Base-by-base conservation (phyloP, 1,140 invertebrate genomes). In the Drusus annulatus region DNA sequence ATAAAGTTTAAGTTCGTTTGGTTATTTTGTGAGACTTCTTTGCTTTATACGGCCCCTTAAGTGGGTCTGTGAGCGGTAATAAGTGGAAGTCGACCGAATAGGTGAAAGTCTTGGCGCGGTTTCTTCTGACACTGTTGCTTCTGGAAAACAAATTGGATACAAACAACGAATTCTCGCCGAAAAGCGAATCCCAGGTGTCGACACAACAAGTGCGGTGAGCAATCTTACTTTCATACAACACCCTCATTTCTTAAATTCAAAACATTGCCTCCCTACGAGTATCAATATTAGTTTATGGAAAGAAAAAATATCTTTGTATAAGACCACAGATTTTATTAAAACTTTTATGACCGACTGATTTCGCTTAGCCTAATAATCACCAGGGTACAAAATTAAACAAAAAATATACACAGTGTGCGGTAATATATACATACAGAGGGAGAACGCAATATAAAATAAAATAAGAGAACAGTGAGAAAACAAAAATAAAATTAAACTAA, bases 191-290 rank as follows among this genome's bases (percentile, higher is more conserved):
- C 31, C 31, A 17, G 28, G 74, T 77, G 80, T 63, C 69, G 69
- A 73, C 63, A 75, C 16, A 15, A 75, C 80, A 68, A 75, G 16
- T 68, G 58, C 76, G 80, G 80, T 81, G 76, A 81, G 80, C 71
- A 81, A 78, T 71, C 50, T 36, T 68, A 68, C 63, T 68, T 68
- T 68, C 63, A 50, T 45, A 68, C 50, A 6, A 19, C 19, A 68
- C 50, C 45, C 17, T 5, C n/a, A 63, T 13, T 8, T 23, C 21
- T 21, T 25, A 36, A 36, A 36, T 7, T 36, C 31, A 3, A 36
- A 36, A 36, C 8, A 36, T 36, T 36, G 31, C 5, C 31, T 36
- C 8, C 5, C 31, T 0, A 36, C 0, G 3, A 36, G 8, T 36
- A 36, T 7, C 31, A 7, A 8, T 8, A 3, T 36, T 0, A 6